Conservation (phyloP, 2,888 invertebrate species). For the Drosophila siamana region DNA sequence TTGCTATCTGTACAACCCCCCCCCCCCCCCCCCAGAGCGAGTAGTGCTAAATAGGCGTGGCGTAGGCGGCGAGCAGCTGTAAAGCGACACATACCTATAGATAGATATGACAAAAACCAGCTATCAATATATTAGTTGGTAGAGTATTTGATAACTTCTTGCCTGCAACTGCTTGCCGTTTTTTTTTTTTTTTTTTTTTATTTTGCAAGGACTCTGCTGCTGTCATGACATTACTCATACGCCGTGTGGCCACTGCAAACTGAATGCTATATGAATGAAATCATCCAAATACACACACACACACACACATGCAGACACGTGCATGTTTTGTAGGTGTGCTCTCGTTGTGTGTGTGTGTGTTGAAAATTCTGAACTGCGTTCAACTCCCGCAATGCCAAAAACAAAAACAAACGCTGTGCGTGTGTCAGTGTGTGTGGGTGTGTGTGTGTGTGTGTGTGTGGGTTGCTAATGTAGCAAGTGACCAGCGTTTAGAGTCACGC, state of each 20-base stretch:
- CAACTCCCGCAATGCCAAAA: conserved; percentile 54
- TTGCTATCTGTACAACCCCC: conserved; percentile 13
- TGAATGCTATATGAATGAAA: conserved; percentile 66
- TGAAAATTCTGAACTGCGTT: conserved; percentile 71
- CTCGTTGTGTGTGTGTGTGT: conserved; percentile 27
- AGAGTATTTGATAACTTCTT: not conserved
- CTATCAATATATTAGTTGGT: not conserved
- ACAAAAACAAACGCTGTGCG: conserved; percentile 49
- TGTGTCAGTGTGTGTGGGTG: too few species aligned
- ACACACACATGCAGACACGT: conserved; percentile 28
- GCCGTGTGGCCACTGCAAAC: conserved; percentile 37
- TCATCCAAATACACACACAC: conserved; percentile 68
- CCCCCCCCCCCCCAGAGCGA: conserved; percentile 6
- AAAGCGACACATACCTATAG: not conserved
- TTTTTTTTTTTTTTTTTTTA: too few species aligned
- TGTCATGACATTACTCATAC: conserved; percentile 72
- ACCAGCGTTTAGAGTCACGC: conserved; percentile 81
- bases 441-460: conserved; percentile 59
- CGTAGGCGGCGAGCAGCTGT: conserved; percentile 43
- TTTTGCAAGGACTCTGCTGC: conserved; percentile 8
- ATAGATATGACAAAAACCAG: conserved; percentile 2
- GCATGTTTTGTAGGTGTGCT: conserved; percentile 14
- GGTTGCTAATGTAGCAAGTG: conserved; percentile 71
- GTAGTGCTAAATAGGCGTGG: conserved; percentile 56
- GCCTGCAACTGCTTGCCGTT: not conserved